Base-by-base conservation (phyloP, 2,888 invertebrate species). In the Drosophila subquinaria region DNA sequence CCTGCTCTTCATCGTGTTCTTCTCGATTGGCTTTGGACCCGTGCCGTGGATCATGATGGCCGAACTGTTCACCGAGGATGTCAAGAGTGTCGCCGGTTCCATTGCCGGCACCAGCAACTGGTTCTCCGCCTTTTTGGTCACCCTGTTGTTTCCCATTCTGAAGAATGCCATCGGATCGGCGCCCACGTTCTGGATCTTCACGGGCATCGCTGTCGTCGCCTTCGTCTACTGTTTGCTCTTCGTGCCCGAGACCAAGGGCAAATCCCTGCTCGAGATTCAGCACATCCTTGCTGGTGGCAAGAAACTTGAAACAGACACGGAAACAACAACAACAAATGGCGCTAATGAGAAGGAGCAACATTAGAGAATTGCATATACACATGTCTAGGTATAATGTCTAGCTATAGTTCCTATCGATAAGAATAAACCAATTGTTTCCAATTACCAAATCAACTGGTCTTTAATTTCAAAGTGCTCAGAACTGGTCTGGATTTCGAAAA, bases 21-120 rank as follows among this genome's bases (percentile, higher is more conserved):
- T 97, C 93, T 96, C 96, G 0, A 88, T 97, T 15, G 97, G 97
- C 48, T 96, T 96, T 82, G 97, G 97, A 0, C 97, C 97, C 0
- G 96, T 97, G 40, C 97, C 97, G 0, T 92, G 91, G 91, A 94
- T 97, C 94, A 95, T 92, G 48, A 93, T 95, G 87, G 95, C 97
- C 0, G 97, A 97, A 91, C 93, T 97, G 17, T 96, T 97, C 91
- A 94, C 96, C 36, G 94, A 95, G 3, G 95, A 96, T 84, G 95
- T 97, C 43, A 96, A 96, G 91, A 95, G 95, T 2, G 93, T 96
- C 60, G 96, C 96, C 4, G 94, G 95, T 17, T 96, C 97, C 0
- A 94, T 96, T 13, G 96, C 96, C 0, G 96, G 96, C 23, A 94
- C 96, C 0, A 94, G 96, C 66, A 97, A 97, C 91, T 97, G 97